Evolutionary conservation across 2,113 vertebrate species (phyloP), one percentile per base, ranked within the genome.

Genomic region (Otocyon megalotis): DNA sequence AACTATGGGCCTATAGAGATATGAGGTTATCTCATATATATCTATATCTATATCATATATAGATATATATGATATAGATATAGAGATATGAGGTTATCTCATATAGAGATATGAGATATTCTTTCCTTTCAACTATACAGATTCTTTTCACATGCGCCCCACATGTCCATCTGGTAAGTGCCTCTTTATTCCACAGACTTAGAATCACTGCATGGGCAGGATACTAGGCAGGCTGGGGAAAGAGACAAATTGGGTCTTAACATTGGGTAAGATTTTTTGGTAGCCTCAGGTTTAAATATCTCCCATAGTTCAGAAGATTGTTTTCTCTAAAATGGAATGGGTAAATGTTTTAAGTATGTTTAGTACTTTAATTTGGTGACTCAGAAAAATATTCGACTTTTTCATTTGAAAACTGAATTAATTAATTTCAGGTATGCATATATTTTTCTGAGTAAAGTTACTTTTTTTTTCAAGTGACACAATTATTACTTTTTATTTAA

Each of bases 401-500:
- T 60, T 89, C 85, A 62, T 43, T 12, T 7, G 32, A 74, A 90
- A 60, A 54, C n/a, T 37, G n/a, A 71, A 35, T 48, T 48, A 77
- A 67, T n/a, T 95, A 77, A 69, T 35, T 95, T 90, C 60, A 62
- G 8, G 1, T 22, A 69, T 4, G 1, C 26, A 12, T 54, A 13
- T 8, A 32, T 50, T 96, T 81, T 22, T 83, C 19, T 63, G 9
- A 92, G 6, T 63, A 77, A 58, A 88, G 43, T 43, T 43, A 43
- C 43, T 43, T 43, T 43, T 43, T 43, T 43, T 43, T 43, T 69
- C 48, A 69, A 88, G 0, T 71, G 35, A 56, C 26, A 84, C 11
- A 14, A 77, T 72, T 62, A 71, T 81, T 87, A 48, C 24, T 90
- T 76, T 97, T 93, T 96, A 96, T 96, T 98, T 94, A 63, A 95